Conservation (phyloP, 2,888 invertebrate genomes). For the Pachliopta kotzebuea region DNA sequence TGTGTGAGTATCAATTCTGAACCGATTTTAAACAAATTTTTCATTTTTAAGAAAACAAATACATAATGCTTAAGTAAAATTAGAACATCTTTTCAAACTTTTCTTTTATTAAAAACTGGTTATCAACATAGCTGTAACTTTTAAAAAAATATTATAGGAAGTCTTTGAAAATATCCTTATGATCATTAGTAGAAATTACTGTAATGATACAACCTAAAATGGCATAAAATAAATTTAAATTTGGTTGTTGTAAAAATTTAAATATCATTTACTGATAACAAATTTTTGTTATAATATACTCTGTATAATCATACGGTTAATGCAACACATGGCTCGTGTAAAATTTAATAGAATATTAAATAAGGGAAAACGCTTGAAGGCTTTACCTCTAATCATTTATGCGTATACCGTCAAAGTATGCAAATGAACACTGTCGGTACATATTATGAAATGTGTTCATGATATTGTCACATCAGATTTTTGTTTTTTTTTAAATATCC, state of each 20-base stretch:
- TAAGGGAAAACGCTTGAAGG: constrained; percentile 4
- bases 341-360: constrained; percentile 7
- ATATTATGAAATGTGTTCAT: neutral
- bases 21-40: too few relatives aligned
- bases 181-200: too few relatives aligned
- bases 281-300: neutral
- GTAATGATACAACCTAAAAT: too few relatives aligned
- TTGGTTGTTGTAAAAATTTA: neutral
- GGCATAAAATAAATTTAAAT: too few relatives aligned
- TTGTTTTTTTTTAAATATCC: neutral
- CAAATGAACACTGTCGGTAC: neutral
- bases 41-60: too few relatives aligned
- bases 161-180: too few relatives aligned
- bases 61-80: too few relatives aligned
- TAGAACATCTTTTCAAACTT: too few relatives aligned
- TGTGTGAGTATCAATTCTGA: too few relatives aligned
- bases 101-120: too few relatives aligned
- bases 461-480: neutral
- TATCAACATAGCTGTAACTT: too few relatives aligned
- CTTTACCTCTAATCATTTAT: constrained; percentile 2
- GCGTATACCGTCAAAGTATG: neutral
- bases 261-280: neutral
- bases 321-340: constrained; percentile 5
- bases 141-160: too few relatives aligned
- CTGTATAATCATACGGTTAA: constrained; percentile 1